These are phyloP conservation scores for Archocentrus centrarchus DNA, from an alignment of 2,113 vertebrate genomes.

Conservation along the genomic window DNA sequence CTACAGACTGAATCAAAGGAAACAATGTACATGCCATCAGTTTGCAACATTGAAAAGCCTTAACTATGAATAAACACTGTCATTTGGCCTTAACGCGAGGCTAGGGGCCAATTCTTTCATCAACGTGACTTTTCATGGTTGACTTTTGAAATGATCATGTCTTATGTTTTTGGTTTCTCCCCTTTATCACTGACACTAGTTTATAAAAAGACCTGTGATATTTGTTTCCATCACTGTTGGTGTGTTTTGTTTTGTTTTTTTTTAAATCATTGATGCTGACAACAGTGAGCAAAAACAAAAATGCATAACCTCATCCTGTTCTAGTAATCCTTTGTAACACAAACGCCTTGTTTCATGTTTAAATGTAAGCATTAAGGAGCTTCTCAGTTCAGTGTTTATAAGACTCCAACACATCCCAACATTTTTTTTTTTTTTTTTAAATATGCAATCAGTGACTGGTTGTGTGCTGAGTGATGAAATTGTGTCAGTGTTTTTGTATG, in stretches of 20 bases:
- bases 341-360: constrained; percentile 26
- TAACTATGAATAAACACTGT: constrained; percentile 65
- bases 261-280: constrained; percentile 18
- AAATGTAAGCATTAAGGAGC: constrained; percentile 14
- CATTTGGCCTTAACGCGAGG: constrained; percentile 35
- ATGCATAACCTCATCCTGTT: constrained; percentile 49
- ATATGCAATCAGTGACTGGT: constrained; percentile 12
- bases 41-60: constrained; percentile 45
- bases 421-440: neutral
- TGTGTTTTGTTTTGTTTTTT: constrained; percentile 10
- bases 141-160: constrained; percentile 60
- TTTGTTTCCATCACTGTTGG: constrained; percentile 33
- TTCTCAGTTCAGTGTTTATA: constrained; percentile 23
- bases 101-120: constrained; percentile 54
- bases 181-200: constrained; percentile 30
- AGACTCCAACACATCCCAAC: neutral
- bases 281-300: constrained; percentile 59
- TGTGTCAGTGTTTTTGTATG: constrained; percentile 52
- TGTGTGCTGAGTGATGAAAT: constrained; percentile 45
- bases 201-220: constrained; percentile 27
- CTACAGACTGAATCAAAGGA: constrained; percentile 49
- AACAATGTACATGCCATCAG: constrained; percentile 12
- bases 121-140: constrained; percentile 65
- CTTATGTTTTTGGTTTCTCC: constrained; percentile 35
- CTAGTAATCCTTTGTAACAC: constrained; percentile 45